Base-by-base conservation (phyloP, 2,113 vertebrate species). In the Gallinago undulata region DNA sequence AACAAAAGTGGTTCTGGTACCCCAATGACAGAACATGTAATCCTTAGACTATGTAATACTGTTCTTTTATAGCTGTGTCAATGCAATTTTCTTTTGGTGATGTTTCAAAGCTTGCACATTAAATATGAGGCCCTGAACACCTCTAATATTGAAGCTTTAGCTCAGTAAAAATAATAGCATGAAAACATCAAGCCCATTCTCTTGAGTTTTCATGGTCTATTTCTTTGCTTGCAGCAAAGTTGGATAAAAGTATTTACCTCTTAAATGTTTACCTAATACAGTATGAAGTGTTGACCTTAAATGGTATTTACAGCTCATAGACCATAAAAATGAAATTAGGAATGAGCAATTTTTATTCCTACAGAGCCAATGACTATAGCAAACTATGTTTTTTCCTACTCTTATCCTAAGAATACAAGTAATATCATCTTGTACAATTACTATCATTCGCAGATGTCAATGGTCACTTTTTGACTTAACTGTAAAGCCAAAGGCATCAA, bases 181-280 rank as follows among this genome's bases (percentile, higher is more conserved):
- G 67, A 96, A 97, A 97, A 92, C 89, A 96, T 96, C 84, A 96
- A 96, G 68, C 35, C 55, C 89, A 59, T 94, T 98, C 97, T 98
- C 97, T 95, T 88, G 96, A 98, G 97, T 97, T 97, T 98, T 98
- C 97, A 98, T 97, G 98, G 97, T 98, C 97, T 97, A 95, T 92
- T 98, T 98, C 95, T 97, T 97, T 75, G 94, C 97, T 98, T 76
- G 91, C 89, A 98, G 97, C 93, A 96, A 97, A 98, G 94, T 97
- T 96, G 84, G 79, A 94, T 93, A 95, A 94, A 98, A 97, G 91
- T 98, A 98, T 98, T 98, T 98, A 97, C 95, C 93, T 97, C 94
- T 97, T 97, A 98, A 97, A 97, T 97, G 94, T 98, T 98, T 98
- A 97, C 96, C 80, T 97, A 97, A 97, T 96, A 87, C 81, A 95